Conservation (phyloP, 2,888 invertebrate genomes). For the Cybosia mesomella region DNA sequence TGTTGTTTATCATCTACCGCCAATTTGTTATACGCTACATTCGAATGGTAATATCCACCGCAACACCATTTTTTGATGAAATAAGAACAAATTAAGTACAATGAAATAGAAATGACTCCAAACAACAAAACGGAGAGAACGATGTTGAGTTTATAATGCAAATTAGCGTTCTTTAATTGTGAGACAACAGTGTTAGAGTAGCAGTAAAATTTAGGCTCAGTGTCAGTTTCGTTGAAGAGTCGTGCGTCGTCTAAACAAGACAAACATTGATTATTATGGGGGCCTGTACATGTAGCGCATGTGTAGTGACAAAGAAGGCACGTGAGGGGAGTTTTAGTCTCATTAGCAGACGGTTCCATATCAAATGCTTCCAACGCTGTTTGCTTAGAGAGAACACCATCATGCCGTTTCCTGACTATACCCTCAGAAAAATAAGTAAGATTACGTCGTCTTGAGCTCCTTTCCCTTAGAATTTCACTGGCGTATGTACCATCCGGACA, state of each 20-base stretch:
- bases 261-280: conserved; percentile 90
- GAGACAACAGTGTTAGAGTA: conserved; percentile 81
- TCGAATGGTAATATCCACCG: conserved; percentile 68
- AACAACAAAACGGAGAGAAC: conserved; percentile 72
- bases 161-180: conserved; percentile 75
- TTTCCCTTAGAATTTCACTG: conserved; percentile 73
- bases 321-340: conserved; percentile 68
- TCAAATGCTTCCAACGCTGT: conserved; percentile 73
- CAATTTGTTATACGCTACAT: conserved; percentile 77
- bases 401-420: conserved; percentile 69
- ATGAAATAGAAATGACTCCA: conserved; percentile 61
- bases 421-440: conserved; percentile 71
- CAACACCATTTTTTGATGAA: conserved; percentile 66
- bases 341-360: conserved; percentile 66
- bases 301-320: conserved; percentile 92
- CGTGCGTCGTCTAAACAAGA: conserved; percentile 90
- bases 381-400: conserved; percentile 48
- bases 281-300: conserved; percentile 90
- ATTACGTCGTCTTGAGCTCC: conserved; percentile 78
- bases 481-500: conserved; percentile 87
- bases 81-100: conserved; percentile 66
- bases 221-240: conserved; percentile 75
- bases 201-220: conserved; percentile 80
- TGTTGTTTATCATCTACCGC: conserved; percentile 76
- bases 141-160: conserved; percentile 80